Percentiles rank a stretch among this genome's conserved stretches.
Conservation (phyloP, 37 sponge, comb jelly and placozoan species). For the Geodia barretti region DNA sequence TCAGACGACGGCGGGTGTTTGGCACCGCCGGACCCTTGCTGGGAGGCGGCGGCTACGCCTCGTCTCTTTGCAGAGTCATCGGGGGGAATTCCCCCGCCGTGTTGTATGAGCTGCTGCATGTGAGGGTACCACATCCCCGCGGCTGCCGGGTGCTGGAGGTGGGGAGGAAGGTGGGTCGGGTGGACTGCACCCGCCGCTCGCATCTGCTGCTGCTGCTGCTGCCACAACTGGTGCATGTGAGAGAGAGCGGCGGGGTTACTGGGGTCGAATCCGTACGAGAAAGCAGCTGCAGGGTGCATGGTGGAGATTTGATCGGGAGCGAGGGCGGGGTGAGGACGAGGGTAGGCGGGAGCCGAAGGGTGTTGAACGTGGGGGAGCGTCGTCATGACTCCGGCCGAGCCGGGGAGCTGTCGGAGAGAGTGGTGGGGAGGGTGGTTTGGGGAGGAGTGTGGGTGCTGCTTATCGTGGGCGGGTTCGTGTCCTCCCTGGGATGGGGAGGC, state of each 20-base stretch:
- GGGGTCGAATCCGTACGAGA: slow-evolving; percentile 45
- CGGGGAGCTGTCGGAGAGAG: background rate
- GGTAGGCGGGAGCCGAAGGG: background rate
- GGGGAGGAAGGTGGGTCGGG: background rate
- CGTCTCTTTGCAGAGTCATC: background rate
- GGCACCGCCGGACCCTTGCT: background rate
- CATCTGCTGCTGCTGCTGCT: slow-evolving; percentile 4
- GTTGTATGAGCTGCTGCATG: background rate
- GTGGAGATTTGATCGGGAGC: slow-evolving; percentile 22
- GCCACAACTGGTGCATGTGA: slow-evolving; percentile 52
- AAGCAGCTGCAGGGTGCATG: slow-evolving; percentile 5
- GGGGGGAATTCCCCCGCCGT: background rate
- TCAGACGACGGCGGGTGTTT: background rate
- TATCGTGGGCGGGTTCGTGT: background rate
- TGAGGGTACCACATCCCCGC: background rate
- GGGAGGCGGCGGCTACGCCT: background rate
- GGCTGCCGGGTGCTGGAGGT: background rate
- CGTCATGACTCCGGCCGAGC: background rate
- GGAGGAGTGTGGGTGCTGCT: background rate
- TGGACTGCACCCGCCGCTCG: background rate
- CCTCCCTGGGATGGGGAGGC: background rate
- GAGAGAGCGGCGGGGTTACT: slow-evolving; percentile 2
- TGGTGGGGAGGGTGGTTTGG: background rate
- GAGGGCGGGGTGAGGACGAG: slow-evolving; percentile 1
- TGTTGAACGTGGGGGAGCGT: background rate